Evolutionary conservation across 2,888 invertebrate genomes (phyloP).

Genomic region (Drosophila borborema): DNA sequence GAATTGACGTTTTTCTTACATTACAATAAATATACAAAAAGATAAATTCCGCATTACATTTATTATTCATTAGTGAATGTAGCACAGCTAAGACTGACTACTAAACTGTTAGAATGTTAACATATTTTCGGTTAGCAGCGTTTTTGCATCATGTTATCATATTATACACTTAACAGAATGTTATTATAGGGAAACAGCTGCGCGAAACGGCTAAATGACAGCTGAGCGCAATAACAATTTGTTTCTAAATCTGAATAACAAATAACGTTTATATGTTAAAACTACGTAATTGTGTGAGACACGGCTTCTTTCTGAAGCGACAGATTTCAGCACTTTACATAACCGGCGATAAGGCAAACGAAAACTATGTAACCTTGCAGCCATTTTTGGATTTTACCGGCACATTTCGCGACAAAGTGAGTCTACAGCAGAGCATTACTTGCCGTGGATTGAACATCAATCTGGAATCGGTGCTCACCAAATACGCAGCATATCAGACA

Average conservation of each 20-base stretch:
- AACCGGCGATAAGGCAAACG: constrained; percentile 89
- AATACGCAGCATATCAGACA: constrained; percentile 88
- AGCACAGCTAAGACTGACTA: no score
- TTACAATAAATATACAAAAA: no score
- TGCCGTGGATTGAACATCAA: constrained; percentile 87
- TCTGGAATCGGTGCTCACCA: constrained; percentile 86
- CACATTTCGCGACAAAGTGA: constrained; percentile 86
- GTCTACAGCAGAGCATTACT: constrained; percentile 86
- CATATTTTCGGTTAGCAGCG: neutral
- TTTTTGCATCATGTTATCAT: neutral
- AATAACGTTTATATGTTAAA: constrained; percentile 45
- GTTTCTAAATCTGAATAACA: constrained; percentile 1
- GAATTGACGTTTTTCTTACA: no score
- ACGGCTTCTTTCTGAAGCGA: constrained; percentile 48
- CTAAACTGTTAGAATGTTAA: neutral
- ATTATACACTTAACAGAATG: neutral
- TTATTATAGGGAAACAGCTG: constrained; percentile 17
- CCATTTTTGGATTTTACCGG: constrained; percentile 89
- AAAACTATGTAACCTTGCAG: constrained; percentile 88
- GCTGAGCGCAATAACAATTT: constrained; percentile 1
- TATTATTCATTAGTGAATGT: no score
- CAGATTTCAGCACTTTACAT: constrained; percentile 86
- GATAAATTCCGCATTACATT: no score
- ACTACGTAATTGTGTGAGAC: constrained; percentile 24
- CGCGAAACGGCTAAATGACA: constrained; percentile 1